Percentiles rank a stretch among this genome's conserved stretches.
These are phyloP conservation scores for Euura saliciscinereae DNA, from an alignment of 1,140 invertebrate species.

Conservation along the genomic window DNA sequence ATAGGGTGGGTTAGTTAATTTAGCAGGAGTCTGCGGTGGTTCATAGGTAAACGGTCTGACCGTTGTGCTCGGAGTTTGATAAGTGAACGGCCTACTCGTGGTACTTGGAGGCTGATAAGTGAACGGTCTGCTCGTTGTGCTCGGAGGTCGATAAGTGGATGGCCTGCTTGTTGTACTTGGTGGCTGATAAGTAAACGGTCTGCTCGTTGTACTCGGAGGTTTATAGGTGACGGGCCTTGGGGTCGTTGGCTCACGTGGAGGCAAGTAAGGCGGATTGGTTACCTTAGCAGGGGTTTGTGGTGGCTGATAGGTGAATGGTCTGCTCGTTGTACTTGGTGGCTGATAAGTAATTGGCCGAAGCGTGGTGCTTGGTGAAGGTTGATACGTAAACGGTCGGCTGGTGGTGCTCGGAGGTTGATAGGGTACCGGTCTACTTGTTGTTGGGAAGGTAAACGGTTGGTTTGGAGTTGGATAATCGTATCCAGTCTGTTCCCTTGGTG, in stretches of 20 bases:
- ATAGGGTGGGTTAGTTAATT: slow-evolving; percentile 13
- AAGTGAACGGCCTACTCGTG: slow-evolving; percentile 15
- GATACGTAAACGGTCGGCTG: slow-evolving; percentile 13
- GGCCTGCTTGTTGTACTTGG: neutral
- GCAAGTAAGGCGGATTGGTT: slow-evolving; percentile 16
- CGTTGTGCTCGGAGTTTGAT: slow-evolving; percentile 22
- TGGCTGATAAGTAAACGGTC: neutral
- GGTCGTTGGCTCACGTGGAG: slow-evolving; percentile 12
- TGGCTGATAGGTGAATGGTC: slow-evolving; percentile 21
- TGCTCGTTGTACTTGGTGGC: slow-evolving; percentile 13
- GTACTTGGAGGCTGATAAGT: slow-evolving; percentile 11
- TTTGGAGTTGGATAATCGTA: slow-evolving; percentile 14
- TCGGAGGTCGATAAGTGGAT: neutral
- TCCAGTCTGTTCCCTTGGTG: neutral
- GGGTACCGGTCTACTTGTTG: slow-evolving; percentile 14
- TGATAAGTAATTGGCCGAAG: slow-evolving; percentile 13
- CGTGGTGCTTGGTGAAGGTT: slow-evolving; percentile 13
- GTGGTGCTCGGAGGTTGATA: slow-evolving; percentile 20
- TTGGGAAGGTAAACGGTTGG: neutral
- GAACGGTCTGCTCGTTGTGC: slow-evolving; percentile 14
- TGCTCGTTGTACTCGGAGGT: slow-evolving; percentile 6
- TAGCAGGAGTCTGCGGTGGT: slow-evolving; percentile 9
- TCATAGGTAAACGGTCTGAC: neutral
- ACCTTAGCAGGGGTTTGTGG: slow-evolving; percentile 13
- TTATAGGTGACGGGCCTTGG: slow-evolving; percentile 7